These are phyloP conservation scores for Drepana falcataria DNA, from an alignment of 2,888 invertebrate species.

Conservation along the genomic window DNA sequence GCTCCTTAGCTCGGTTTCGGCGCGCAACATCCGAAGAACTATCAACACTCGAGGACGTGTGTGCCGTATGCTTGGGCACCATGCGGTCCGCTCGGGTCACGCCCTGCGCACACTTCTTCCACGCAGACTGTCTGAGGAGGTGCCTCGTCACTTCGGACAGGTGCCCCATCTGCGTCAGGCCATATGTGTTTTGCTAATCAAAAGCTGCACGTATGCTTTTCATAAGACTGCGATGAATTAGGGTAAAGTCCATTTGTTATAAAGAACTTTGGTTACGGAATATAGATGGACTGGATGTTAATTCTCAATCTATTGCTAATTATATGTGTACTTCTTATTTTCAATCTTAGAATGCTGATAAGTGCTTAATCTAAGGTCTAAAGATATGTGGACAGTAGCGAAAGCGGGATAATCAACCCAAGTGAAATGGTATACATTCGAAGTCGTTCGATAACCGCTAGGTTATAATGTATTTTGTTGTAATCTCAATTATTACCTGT, in stretches of 20 bases:
- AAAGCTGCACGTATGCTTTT: constrained; percentile 15
- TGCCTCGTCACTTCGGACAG: constrained; percentile 84
- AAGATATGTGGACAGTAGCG: no score
- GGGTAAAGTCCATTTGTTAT: constrained; percentile 17
- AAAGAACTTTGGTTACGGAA: constrained; percentile 9
- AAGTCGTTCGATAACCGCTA: no score
- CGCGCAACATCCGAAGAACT: constrained; percentile 83
- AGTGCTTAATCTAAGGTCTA: no score
- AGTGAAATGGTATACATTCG: no score
- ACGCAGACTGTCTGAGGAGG: constrained; percentile 85
- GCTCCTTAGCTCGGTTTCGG: constrained; percentile 80
- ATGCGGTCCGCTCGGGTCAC: constrained; percentile 87
- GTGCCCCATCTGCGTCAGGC: constrained; percentile 87
- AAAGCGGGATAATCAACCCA: no score
- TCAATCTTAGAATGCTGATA: constrained; percentile 12
- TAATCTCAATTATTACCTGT: no score
- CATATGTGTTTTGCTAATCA: constrained; percentile 76
- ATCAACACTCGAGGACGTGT: constrained; percentile 84
- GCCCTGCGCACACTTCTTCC: constrained; percentile 89
- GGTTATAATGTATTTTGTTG: no score
- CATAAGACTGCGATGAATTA: constrained; percentile 49
- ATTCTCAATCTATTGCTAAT: neutral
- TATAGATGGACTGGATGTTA: no score
- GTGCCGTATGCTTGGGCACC: constrained; percentile 85
- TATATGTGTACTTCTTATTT: constrained; percentile 10